phyloP scores from a whole-genome alignment of 1,140 invertebrate species.

The Sitobion miscanthi region DNA sequence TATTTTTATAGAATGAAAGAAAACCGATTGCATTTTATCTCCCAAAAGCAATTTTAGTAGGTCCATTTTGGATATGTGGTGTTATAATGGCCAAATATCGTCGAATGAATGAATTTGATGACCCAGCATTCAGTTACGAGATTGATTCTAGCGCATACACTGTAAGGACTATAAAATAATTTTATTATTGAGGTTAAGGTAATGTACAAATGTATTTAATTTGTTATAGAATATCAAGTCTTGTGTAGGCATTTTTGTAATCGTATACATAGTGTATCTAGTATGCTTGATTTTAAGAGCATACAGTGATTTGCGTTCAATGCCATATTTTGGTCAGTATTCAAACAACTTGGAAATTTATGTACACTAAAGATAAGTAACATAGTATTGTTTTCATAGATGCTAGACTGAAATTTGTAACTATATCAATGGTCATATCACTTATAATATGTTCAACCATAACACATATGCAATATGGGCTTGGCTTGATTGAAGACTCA shows the following conservation, averaged over 20 bases:
- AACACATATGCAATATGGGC: constrained; percentile 83
- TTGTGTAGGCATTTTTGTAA: constrained; percentile 85
- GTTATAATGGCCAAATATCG: constrained; percentile 88
- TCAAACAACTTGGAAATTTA: not conserved
- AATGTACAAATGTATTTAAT: constrained; percentile 47
- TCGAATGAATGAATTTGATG: constrained; percentile 83
- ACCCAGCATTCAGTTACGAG: constrained; percentile 92
- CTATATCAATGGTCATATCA: constrained; percentile 83
- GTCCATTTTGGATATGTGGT: constrained; percentile 85
- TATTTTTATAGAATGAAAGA: constrained; percentile 78
- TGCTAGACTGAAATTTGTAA: constrained; percentile 89
- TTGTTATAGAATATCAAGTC: constrained; percentile 79
- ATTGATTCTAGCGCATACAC: constrained; percentile 87
- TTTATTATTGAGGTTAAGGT: not conserved
- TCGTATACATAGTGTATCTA: constrained; percentile 86
- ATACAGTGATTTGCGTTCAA: constrained; percentile 91
- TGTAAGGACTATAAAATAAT: constrained; percentile 68
- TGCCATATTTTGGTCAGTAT: constrained; percentile 93
- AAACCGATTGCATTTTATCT: constrained; percentile 86
- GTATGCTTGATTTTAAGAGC: constrained; percentile 84
- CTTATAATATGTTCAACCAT: constrained; percentile 79
- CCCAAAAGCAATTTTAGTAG: constrained; percentile 87
- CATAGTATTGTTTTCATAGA: constrained; percentile 69
- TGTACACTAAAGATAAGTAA: not conserved
- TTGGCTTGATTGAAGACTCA: constrained; percentile 89